Base-by-base conservation (phyloP, 1,140 invertebrate species). In the Bombus picipes region DNA sequence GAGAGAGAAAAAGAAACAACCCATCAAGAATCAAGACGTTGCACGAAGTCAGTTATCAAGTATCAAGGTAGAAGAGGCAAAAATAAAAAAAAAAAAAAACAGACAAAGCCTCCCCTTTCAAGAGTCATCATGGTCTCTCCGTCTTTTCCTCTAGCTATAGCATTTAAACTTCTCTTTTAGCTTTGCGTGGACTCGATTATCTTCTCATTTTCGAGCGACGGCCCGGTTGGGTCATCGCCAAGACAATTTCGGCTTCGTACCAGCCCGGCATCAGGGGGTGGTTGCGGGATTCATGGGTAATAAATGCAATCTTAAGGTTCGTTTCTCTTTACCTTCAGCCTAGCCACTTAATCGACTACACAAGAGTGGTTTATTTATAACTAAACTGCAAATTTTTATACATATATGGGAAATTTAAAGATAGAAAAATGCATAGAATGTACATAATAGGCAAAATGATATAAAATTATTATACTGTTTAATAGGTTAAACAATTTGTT, bases 131-230 rank as follows among this genome's bases (percentile, higher is more conserved):
- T 62, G 66, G 25, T 22, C 37, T 39, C n/a, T 37, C 47, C 15
- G n/a, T 22, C 53, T 59, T 72, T 74, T 77, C 47, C 39, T 47
- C 41, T 47, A n/a, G 47, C 75, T 68, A 88, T 62, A 83, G 77
- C 78, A 88, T 87, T n/a, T 89, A 88, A 81, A 77, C 81, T 87
- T 87, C 82, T 90, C 88, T 87, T 62, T 87, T 88, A 87, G 84
- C 80, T 85, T 88, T 77, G 81, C 86, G 81, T 90, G 90, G 88
- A 92, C 87, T 92, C 90, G 90, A 92, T 92, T 92, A 92, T 91
- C 85, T 91, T 92, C 87, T 89, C 91, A 90, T 92, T 91, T 86
- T 77, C 75, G 57, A 77, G 75, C 75, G 34, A 18, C 71, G 87
- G 85, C 83, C 71, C 73, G 37, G 81, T 85, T 78, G 83, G 83